Conservation (phyloP, 2,888 invertebrate genomes). For the Pharmacophagus antenor region DNA sequence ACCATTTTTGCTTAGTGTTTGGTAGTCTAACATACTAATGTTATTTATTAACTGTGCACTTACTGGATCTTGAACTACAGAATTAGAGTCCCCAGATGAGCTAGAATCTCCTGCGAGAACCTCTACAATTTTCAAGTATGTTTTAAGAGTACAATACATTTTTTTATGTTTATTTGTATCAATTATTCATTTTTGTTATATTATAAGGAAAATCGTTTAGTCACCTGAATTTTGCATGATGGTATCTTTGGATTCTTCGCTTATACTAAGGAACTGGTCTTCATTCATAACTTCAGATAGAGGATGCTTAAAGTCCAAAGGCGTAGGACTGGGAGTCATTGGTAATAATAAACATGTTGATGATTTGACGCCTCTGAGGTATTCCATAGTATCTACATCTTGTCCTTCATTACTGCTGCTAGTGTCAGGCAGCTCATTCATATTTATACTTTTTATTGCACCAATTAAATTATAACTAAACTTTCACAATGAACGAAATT, state of each 20-base stretch:
- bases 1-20: slow-evolving; percentile 74
- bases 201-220: too few species aligned
- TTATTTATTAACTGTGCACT: slow-evolving; percentile 79
- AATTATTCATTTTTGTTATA: too few species aligned
- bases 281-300: slow-evolving; percentile 77
- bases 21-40: slow-evolving; percentile 77
- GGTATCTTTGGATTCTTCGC: slow-evolving; percentile 56
- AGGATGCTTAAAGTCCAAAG: slow-evolving; percentile 81
- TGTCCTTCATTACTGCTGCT: slow-evolving; percentile 47
- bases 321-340: slow-evolving; percentile 82
- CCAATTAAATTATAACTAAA: too few species aligned
- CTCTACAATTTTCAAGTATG: slow-evolving; percentile 48
- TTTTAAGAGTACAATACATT: neutral
- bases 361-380: slow-evolving; percentile 82
- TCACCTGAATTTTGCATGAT: slow-evolving; percentile 61
- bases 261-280: slow-evolving; percentile 64
- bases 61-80: slow-evolving; percentile 75
- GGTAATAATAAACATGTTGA: slow-evolving; percentile 84
- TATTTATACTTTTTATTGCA: slow-evolving; percentile 36
- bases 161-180: too few species aligned
- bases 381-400: slow-evolving; percentile 65
- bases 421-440: slow-evolving; percentile 64
- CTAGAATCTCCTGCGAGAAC: slow-evolving; percentile 70
- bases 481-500: neutral
- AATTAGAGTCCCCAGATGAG: slow-evolving; percentile 74